Conservation (phyloP, 2,113 vertebrate species). For the Menidia beryllina region DNA sequence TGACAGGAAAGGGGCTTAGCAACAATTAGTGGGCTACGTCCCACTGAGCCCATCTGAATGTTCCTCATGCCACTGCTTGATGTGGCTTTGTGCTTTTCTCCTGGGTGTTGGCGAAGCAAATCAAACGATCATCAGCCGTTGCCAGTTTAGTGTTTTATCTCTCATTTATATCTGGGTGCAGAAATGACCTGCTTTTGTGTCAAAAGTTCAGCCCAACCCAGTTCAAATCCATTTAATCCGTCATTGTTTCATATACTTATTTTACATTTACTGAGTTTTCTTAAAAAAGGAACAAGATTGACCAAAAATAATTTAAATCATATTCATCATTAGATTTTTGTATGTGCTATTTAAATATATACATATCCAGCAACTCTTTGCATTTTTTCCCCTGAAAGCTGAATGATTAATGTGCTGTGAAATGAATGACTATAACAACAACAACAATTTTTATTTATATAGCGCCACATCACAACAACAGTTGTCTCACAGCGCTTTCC, state of each 20-base stretch:
- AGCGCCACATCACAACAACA: no score
- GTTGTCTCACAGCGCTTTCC: no score
- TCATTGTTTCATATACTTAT: neutral
- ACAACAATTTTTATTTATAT: no score
- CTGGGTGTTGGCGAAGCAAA: neutral
- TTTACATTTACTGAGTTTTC: neutral
- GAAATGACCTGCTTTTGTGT: neutral
- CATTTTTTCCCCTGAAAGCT: neutral
- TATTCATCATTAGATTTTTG: no score
- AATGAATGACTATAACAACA: no score
- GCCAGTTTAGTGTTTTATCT: neutral
- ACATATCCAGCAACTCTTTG: no score
- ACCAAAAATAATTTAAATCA: no score
- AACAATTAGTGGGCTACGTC: neutral
- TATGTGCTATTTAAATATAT: neutral
- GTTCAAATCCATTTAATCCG: neutral
- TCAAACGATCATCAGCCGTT: neutral
- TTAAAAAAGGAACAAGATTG: neutral
- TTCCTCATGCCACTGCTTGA: slow-evolving; percentile 26
- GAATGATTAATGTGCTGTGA: no score
- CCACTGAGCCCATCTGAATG: slow-evolving; percentile 14
- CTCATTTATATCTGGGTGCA: neutral
- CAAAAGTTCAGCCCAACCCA: neutral
- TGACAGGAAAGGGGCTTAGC: neutral
- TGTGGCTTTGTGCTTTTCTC: slow-evolving; percentile 12